A percentile compares a stretch with the other conserved stretches of the same genome.
Conservation (phyloP, 2,113 vertebrate species). For the Neogobius melanostomus region DNA sequence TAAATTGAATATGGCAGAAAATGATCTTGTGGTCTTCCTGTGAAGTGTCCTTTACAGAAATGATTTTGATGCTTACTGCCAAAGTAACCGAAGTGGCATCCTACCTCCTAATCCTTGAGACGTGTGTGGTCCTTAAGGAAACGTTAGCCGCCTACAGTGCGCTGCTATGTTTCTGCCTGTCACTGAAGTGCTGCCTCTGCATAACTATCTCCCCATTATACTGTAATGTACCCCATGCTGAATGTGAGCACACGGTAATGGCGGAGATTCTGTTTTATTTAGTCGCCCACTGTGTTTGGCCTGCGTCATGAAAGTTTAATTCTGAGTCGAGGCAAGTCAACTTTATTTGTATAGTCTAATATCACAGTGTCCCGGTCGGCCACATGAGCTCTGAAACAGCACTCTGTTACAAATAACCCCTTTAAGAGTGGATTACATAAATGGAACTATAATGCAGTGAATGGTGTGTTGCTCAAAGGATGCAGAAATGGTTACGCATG, state of each 20-base stretch:
- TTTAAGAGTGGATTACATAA: background rate
- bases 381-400: background rate
- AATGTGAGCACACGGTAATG: conserved; percentile 11
- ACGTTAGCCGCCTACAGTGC: conserved; percentile 16
- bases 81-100: conserved; percentile 21
- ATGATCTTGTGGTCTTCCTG: background rate
- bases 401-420: background rate
- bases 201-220: conserved; percentile 37
- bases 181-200: conserved; percentile 39
- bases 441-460: background rate
- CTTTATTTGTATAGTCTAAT: conserved; percentile 27
- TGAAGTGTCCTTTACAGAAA: background rate
- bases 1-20: background rate
- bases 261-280: conserved; percentile 25
- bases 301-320: conserved; percentile 53
- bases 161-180: conserved; percentile 34
- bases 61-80: conserved; percentile 48
- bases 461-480: background rate
- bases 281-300: conserved; percentile 16
- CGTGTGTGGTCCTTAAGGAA: conserved; percentile 3
- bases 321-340: conserved; percentile 43
- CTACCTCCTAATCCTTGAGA: conserved; percentile 19
- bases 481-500: background rate
- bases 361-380: conserved; percentile 10
- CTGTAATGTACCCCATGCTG: conserved; percentile 3